These are phyloP conservation scores for Geotrupes spiniger DNA, from an alignment of 2,888 invertebrate species.

Conservation along the genomic window DNA sequence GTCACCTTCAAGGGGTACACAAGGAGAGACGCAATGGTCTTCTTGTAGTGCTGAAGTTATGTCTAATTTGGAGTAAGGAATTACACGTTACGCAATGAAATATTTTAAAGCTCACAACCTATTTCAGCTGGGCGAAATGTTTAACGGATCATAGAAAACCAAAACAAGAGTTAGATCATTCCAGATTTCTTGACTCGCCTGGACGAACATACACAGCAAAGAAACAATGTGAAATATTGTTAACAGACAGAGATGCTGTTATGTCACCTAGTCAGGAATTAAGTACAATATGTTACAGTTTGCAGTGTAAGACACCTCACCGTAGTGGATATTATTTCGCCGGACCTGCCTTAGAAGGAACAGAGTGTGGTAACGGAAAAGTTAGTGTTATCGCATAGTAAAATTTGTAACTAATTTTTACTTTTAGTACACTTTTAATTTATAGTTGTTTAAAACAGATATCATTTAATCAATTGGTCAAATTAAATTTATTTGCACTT, in stretches of 20 bases:
- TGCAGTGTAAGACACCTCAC: slow-evolving; percentile 71
- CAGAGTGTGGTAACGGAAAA: slow-evolving; percentile 64
- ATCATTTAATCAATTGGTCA: too few relatives aligned
- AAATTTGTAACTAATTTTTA: too few relatives aligned
- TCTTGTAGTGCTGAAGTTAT: slow-evolving; percentile 68
- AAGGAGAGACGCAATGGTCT: slow-evolving; percentile 78
- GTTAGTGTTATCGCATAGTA: too few relatives aligned
- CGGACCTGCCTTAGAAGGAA: slow-evolving; percentile 81
- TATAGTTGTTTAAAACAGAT: too few relatives aligned
- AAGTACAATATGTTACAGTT: slow-evolving; percentile 60
- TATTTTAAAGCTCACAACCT: slow-evolving; percentile 9
- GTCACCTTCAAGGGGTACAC: slow-evolving; percentile 76
- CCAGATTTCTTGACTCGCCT: slow-evolving; percentile 62
- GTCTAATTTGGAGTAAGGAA: slow-evolving; percentile 57
- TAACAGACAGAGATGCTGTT: slow-evolving; percentile 67
- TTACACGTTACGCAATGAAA: slow-evolving; percentile 18
- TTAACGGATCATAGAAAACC: slow-evolving; percentile 58
- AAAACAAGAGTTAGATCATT: slow-evolving; percentile 58
- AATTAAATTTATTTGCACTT: too few relatives aligned
- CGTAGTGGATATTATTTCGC: slow-evolving; percentile 72
- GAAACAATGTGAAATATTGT: slow-evolving; percentile 69
- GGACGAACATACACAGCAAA: slow-evolving; percentile 71
- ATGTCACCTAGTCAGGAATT: slow-evolving; percentile 49
- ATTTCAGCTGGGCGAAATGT: slow-evolving; percentile 62
- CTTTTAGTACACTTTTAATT: too few relatives aligned